Conservation (phyloP, 2,888 invertebrate genomes). For the Junonia oenone region DNA sequence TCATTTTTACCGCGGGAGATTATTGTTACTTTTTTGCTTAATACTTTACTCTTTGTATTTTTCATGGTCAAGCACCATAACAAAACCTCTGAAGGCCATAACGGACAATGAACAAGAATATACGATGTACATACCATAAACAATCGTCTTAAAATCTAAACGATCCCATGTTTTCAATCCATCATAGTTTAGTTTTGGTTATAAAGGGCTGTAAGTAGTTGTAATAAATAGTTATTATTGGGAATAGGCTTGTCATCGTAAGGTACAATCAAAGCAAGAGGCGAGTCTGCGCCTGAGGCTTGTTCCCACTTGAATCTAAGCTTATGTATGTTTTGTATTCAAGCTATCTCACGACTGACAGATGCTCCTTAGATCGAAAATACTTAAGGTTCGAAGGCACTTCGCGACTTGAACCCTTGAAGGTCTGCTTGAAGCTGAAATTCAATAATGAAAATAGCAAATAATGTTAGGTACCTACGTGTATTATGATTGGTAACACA, state of each 20-base stretch:
- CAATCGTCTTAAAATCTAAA: neutral
- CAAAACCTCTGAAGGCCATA: slow-evolving; percentile 13
- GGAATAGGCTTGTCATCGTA: slow-evolving; percentile 72
- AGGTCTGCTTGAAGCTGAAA: neutral
- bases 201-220: slow-evolving; percentile 32
- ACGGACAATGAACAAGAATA: neutral
- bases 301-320: slow-evolving; percentile 53
- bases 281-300: slow-evolving; percentile 53
- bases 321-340: slow-evolving; percentile 43
- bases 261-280: slow-evolving; percentile 71
- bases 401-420: neutral
- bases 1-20: slow-evolving; percentile 49
- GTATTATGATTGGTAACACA: neutral
- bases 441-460: neutral
- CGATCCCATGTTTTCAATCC: slow-evolving; percentile 9
- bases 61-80: slow-evolving; percentile 30
- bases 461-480: neutral
- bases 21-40: slow-evolving; percentile 51
- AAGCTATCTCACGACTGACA: slow-evolving; percentile 25
- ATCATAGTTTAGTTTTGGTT: slow-evolving; percentile 26
- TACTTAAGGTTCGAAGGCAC: neutral
- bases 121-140: neutral
- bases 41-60: slow-evolving; percentile 34
- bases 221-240: slow-evolving; percentile 73
- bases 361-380: slow-evolving; percentile 13